These are phyloP conservation scores for Ischnus inquisitorius DNA, from an alignment of 2,888 invertebrate genomes.

Conservation along the genomic window DNA sequence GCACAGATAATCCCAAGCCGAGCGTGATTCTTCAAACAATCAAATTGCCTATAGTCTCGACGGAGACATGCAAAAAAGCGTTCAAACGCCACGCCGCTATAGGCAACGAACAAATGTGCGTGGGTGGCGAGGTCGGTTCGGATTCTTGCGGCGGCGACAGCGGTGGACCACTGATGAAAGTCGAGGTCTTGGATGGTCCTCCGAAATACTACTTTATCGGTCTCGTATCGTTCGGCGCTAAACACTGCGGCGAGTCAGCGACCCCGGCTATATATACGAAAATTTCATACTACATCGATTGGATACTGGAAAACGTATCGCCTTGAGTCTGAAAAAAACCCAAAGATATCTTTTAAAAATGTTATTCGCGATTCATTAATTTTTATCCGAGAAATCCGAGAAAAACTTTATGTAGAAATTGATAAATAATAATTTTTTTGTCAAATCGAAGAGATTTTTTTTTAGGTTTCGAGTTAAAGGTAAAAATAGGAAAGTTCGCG, in stretches of 20 bases:
- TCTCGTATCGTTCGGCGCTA: constrained; percentile 89
- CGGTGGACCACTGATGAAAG: constrained; percentile 87
- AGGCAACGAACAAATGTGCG: constrained; percentile 86
- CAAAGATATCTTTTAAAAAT: not conserved
- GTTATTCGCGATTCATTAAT: not conserved
- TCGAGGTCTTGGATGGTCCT: constrained; percentile 85
- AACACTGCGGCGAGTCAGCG: constrained; percentile 86
- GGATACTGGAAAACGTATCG: constrained; percentile 88
- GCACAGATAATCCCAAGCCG: constrained; percentile 72
- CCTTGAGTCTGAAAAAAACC: constrained; percentile 75
- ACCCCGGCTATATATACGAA: constrained; percentile 91
- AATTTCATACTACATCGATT: constrained; percentile 88
- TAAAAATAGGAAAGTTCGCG: not conserved
- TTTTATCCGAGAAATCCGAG: not conserved
- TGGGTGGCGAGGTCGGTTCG: constrained; percentile 87
- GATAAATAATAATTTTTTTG: not conserved
- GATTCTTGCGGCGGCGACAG: constrained; percentile 89
- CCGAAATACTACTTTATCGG: constrained; percentile 88
- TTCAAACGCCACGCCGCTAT: constrained; percentile 74
- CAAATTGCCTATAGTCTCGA: constrained; percentile 85
- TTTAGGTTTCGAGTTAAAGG: not conserved
- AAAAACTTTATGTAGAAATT: not conserved
- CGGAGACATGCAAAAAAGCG: constrained; percentile 75
- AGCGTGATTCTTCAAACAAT: constrained; percentile 85
- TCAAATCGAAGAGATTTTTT: not conserved